Evolutionary conservation across 2,888 invertebrate genomes (phyloP), one percentile per base, ranked within the genome.

Genomic region (Patella caerulea): DNA sequence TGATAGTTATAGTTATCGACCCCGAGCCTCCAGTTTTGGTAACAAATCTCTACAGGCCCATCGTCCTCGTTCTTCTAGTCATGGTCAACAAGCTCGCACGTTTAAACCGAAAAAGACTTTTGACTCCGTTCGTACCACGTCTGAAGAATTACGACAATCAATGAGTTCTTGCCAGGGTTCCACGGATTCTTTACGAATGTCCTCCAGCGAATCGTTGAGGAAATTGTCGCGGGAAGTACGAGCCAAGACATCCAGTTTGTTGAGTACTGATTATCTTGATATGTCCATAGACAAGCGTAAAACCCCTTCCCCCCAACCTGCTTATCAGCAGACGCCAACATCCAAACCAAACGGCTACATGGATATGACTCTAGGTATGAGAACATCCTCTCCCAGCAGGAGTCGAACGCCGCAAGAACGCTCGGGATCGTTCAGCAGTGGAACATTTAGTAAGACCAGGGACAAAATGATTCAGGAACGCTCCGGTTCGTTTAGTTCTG

Each of bases 41-140:
- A 84, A 86, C 70, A 76, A 77, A 19, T 79, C 79, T 34, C 77
- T 79, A 55, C 75, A 71, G 56, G 83, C 83, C 59, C 86, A 87
- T 76, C 81, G 90, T n/a, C 89, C 89, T 69, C 79, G 90, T 73
- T 88, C 91, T 12, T 89, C 90, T 45, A 90, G 90, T 77, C 86
- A 88, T 75, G 89, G 90, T 3, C 88, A 85, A 78, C 87, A 85
- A 53, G 86, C 87, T 14, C 80, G 84, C 24, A 82, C 82, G 12
- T 82, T 83, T 45, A 78, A 82, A 69, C 79, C 84, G 53, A 83
- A 85, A 65, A 76, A 82, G 15, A 79, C 86, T 1, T 84, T 80
- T 77, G 87, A 86, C 59, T 86, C 86, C 0, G 83, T 85, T 9
- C 79, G 86, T n/a, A 81, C 84, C 12, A 82, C 84, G 17, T 85